Percentiles rank a stretch among this genome's conserved stretches.
Conservation (phyloP, 2,113 vertebrate genomes). For the Ammodytes marinus region DNA sequence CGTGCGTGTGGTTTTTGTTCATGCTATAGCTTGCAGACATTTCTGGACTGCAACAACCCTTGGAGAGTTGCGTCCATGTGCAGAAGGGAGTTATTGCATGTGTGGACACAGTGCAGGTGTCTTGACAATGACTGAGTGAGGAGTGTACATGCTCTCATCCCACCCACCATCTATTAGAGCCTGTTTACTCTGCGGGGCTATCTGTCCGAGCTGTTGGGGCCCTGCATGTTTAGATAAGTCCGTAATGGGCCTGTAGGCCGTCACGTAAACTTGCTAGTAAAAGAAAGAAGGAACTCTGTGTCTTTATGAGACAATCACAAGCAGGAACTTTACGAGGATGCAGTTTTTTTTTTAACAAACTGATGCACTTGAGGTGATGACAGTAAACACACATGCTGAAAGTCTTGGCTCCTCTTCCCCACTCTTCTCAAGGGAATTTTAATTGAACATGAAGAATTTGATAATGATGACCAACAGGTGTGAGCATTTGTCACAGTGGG, state of each 20-base stretch:
- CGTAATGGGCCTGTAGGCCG: constrained; percentile 38
- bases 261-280: constrained; percentile 40
- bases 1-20: constrained; percentile 19
- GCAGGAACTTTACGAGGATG: constrained; percentile 34
- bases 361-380: constrained; percentile 16
- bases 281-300: constrained; percentile 28
- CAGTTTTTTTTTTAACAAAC: constrained; percentile 9
- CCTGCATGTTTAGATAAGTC: constrained; percentile 39
- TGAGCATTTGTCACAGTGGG: background rate
- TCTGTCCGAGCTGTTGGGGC: constrained; percentile 1
- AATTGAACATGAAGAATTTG: background rate
- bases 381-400: constrained; percentile 10
- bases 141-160: constrained; percentile 26
- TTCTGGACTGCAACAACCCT: constrained; percentile 4
- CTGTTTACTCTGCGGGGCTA: constrained; percentile 46
- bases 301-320: constrained; percentile 47
- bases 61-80: constrained; percentile 1
- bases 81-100: constrained; percentile 4
- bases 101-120: constrained; percentile 50
- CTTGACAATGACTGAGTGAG: constrained; percentile 33
- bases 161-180: constrained; percentile 29
- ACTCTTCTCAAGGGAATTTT: background rate
- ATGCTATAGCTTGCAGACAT: background rate
- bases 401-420: background rate
- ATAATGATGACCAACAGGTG: background rate